Evolutionary conservation across 2,888 invertebrate genomes (phyloP).

Genomic region (Dysmachus trigonus): DNA sequence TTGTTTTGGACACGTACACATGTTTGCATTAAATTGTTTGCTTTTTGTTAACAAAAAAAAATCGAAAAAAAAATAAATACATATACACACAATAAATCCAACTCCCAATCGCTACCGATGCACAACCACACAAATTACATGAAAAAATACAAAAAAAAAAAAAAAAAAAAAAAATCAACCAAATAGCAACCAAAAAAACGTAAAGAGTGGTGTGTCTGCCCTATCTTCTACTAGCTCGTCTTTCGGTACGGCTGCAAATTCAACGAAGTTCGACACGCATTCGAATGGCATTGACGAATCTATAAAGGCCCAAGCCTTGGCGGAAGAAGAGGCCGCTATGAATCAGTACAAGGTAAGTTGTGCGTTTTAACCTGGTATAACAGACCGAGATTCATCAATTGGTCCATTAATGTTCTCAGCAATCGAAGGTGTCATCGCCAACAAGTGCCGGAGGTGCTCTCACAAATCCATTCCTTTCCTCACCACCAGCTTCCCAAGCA

Average conservation of each 20-base stretch:
- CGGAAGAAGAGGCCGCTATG: slow-evolving; percentile 96
- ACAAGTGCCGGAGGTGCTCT: slow-evolving; percentile 70
- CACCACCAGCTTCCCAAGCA: slow-evolving; percentile 69
- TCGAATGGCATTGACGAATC: slow-evolving; percentile 86
- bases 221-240: slow-evolving; percentile 88
- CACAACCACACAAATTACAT: slow-evolving; percentile 47
- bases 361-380: background rate
- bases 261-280: slow-evolving; percentile 73
- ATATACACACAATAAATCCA: background rate
- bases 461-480: slow-evolving; percentile 88
- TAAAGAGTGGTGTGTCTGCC: slow-evolving; percentile 88
- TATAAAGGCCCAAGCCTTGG: slow-evolving; percentile 84
- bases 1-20: slow-evolving; percentile 15
- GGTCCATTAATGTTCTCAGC: background rate
- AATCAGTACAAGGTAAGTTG: slow-evolving; percentile 88
- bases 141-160: slow-evolving; percentile 44
- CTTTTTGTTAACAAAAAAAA: background rate
- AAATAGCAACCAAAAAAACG: slow-evolving; percentile 85
- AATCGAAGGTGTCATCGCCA: slow-evolving; percentile 83
- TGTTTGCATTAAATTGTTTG: background rate
- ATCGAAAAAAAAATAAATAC: background rate
- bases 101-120: slow-evolving; percentile 16
- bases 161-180: slow-evolving; percentile 51
- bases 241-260: slow-evolving; percentile 84
- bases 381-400: background rate